Evolutionary conservation across 2,113 vertebrate species (phyloP).

Genomic region (Scalopus aquaticus): DNA sequence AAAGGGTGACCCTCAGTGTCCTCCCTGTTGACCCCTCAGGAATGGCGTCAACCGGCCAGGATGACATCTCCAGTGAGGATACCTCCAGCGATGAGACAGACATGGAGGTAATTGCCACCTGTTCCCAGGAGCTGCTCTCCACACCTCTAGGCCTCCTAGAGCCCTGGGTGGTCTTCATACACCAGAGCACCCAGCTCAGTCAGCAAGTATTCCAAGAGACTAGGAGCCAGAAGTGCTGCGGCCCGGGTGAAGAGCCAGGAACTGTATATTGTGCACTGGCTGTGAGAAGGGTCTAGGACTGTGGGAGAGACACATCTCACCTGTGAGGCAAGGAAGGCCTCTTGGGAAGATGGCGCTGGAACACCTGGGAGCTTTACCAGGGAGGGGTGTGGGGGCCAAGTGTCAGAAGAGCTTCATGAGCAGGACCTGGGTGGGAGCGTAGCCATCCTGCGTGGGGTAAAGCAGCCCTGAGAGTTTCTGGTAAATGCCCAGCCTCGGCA

Average conservation of each 20-base stretch:
- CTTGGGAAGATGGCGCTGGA: background rate
- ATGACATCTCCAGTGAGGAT: slow-evolving; percentile 83
- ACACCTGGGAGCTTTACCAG: background rate
- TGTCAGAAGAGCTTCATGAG: background rate
- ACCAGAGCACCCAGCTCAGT: background rate
- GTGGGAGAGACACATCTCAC: background rate
- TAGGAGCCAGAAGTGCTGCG: too few species aligned
- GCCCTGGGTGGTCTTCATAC: background rate
- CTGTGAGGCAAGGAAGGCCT: background rate
- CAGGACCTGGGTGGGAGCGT: background rate
- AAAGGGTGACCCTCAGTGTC: background rate
- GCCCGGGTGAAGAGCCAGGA: too few species aligned
- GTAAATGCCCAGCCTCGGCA: background rate
- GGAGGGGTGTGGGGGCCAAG: too few species aligned
- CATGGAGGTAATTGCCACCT: slow-evolving; percentile 79
- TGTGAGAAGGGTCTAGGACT: background rate
- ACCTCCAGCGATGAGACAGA: slow-evolving; percentile 82
- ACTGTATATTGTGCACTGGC: background rate
- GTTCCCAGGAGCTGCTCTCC: background rate
- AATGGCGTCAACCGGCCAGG: background rate
- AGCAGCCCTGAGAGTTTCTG: background rate
- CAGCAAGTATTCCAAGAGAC: background rate
- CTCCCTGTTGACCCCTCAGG: slow-evolving; percentile 72
- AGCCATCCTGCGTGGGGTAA: background rate
- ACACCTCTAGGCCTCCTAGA: background rate